Percentiles rank a stretch among this genome's conserved stretches.
phyloP scores from a whole-genome alignment of 2,113 vertebrate genomes.

The Seriola dumerili region DNA sequence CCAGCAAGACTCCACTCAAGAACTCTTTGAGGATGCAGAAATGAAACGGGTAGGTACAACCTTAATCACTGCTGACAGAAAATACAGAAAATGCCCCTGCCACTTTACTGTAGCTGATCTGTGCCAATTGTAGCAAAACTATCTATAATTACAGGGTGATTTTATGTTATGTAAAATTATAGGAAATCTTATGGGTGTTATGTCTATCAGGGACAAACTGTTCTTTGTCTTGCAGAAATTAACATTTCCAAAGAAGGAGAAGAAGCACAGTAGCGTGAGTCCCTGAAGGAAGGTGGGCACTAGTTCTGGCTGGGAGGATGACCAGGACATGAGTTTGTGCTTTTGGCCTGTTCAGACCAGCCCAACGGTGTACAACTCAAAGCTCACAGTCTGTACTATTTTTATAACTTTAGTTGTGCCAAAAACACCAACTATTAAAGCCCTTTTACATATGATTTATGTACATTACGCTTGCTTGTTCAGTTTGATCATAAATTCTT shows the following conservation, averaged over 20 bases:
- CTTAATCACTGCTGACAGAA: neutral
- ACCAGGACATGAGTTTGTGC: neutral
- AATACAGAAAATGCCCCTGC: neutral
- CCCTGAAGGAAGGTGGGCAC: neutral
- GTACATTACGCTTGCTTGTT: neutral
- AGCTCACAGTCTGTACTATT: conserved; percentile 20
- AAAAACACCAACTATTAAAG: conserved; percentile 4
- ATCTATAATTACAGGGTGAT: neutral
- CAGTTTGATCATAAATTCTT: conserved; percentile 34
- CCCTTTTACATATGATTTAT: conserved; percentile 25
- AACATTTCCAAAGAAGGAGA: neutral
- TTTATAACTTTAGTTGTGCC: neutral
- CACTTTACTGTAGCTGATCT: neutral
- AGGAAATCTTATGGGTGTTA: too few species aligned
- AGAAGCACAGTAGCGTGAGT: neutral
- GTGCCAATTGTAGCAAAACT: neutral
- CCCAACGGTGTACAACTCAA: neutral
- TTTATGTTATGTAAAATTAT: neutral
- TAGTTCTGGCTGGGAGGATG: neutral
- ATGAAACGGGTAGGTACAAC: neutral
- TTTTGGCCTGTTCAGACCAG: neutral
- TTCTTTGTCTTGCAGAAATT: neutral
- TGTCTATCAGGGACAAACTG: too few species aligned
- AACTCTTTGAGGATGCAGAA: neutral
- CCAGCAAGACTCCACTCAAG: neutral